These are phyloP conservation scores for Zootermopsis nevadensis DNA, from an alignment of 2,888 invertebrate genomes.

Conservation along the genomic window DNA sequence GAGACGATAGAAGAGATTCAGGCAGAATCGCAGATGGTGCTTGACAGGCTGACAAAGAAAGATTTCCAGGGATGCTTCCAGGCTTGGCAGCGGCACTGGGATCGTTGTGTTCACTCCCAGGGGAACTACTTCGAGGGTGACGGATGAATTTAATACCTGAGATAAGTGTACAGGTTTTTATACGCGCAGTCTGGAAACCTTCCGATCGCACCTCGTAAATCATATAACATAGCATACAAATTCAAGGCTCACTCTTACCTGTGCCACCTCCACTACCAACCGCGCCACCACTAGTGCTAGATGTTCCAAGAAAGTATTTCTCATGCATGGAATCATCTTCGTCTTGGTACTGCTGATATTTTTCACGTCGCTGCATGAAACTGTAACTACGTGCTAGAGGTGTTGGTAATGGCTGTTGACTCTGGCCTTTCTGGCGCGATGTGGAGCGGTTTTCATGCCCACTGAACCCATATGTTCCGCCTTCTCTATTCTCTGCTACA, in stretches of 20 bases:
- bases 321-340: conserved; percentile 87
- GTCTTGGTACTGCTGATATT: conserved; percentile 50
- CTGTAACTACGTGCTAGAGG: conserved; percentile 70
- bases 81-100: too few relatives aligned
- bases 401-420: conserved; percentile 58
- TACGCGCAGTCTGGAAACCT: too few relatives aligned
- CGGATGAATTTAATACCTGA: too few relatives aligned
- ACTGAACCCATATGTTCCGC: conserved; percentile 53
- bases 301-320: conserved; percentile 71
- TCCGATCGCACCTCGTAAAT: too few relatives aligned
- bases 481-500: conserved; percentile 58
- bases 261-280: background rate
- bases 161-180: too few relatives aligned
- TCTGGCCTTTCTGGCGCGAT: conserved; percentile 54
- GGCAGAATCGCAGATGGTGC: too few relatives aligned
- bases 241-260: background rate
- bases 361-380: conserved; percentile 65
- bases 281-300: conserved; percentile 30
- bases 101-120: too few relatives aligned
- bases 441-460: conserved; percentile 55
- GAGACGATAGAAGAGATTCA: too few relatives aligned
- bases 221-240: too few relatives aligned
- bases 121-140: too few relatives aligned
- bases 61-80: too few relatives aligned
- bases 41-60: too few relatives aligned